Conservation (phyloP, 1,140 invertebrate genomes). For the Centruroides sculpturatus region DNA sequence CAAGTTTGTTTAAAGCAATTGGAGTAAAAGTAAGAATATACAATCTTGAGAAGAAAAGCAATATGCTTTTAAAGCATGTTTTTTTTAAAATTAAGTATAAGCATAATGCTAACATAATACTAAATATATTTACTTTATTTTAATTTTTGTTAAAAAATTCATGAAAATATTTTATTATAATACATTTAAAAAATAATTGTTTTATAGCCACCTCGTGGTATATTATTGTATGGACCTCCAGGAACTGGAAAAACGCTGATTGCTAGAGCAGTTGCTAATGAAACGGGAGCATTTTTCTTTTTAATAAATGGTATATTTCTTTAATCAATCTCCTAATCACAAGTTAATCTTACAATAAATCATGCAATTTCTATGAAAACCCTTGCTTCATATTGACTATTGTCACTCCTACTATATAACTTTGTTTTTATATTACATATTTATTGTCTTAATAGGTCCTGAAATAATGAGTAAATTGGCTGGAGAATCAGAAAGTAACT, state of each 20-base stretch:
- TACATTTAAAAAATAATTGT: neutral
- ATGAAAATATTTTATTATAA: neutral
- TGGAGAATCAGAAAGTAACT: slow-evolving; percentile 94
- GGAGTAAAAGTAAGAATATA: slow-evolving; percentile 37
- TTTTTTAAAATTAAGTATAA: no score
- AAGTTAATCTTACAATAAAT: neutral
- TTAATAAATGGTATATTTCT: slow-evolving; percentile 70
- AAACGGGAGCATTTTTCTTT: slow-evolving; percentile 99
- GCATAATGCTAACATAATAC: no score
- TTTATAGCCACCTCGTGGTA: slow-evolving; percentile 87
- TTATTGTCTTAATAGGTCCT: slow-evolving; percentile 43
- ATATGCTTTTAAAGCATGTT: no score
- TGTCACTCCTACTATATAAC: neutral
- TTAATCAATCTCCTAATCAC: no score
- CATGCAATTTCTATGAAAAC: neutral
- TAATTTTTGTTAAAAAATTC: neutral
- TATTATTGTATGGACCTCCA: slow-evolving; percentile 93
- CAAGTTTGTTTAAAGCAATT: slow-evolving; percentile 85
- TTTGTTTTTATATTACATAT: neutral
- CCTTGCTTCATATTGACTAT: neutral
- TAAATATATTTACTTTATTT: no score
- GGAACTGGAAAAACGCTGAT: slow-evolving; percentile 94
- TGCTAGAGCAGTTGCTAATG: slow-evolving; percentile 96
- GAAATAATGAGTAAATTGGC: slow-evolving; percentile 99
- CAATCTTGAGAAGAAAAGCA: no score